These are phyloP conservation scores for Arrhamphus sclerolepis DNA, from an alignment of 2,797 vertebrate genomes.

Conservation along the genomic window DNA sequence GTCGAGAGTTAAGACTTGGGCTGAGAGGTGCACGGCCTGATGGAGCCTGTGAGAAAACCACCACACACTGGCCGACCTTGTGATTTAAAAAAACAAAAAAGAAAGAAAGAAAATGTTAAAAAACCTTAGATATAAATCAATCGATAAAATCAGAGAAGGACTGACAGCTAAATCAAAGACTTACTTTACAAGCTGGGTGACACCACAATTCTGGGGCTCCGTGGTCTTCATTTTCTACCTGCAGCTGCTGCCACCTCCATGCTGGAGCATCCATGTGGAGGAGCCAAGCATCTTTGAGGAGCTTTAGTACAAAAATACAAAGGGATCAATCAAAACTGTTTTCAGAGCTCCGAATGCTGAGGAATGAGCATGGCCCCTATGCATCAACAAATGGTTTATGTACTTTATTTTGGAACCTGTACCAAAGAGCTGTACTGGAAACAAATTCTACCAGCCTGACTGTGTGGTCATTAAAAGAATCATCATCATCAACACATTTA, in stretches of 20 bases:
- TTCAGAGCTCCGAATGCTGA: too few relatives aligned
- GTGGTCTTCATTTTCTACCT: constrained; percentile 96
- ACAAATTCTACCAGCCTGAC: too few relatives aligned
- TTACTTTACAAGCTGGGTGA: constrained; percentile 95
- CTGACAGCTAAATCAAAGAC: constrained; percentile 14
- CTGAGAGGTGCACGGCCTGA: constrained; percentile 95
- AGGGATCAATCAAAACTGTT: accelerated
- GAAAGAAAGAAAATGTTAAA: too few relatives aligned
- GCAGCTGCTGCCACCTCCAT: constrained; percentile 96
- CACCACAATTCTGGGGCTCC: constrained; percentile 98
- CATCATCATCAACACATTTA: too few relatives aligned
- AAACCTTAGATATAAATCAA: background rate
- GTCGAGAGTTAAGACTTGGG: constrained; percentile 96
- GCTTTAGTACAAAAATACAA: constrained; percentile 70
- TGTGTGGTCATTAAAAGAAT: too few relatives aligned
- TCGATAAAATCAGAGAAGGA: background rate
- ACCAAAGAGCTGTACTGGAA: too few relatives aligned
- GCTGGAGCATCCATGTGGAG: constrained; percentile 87
- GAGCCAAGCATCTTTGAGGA: constrained; percentile 97
- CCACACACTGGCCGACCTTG: constrained; percentile 96
- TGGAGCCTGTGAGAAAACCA: constrained; percentile 98
- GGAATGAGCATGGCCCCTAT: too few relatives aligned
- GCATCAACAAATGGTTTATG: too few relatives aligned
- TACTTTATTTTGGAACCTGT: too few relatives aligned
- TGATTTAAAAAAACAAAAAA: constrained; percentile 31